Base-by-base conservation (phyloP, 2,113 vertebrate genomes). In the Rhabdomys dilectus region DNA sequence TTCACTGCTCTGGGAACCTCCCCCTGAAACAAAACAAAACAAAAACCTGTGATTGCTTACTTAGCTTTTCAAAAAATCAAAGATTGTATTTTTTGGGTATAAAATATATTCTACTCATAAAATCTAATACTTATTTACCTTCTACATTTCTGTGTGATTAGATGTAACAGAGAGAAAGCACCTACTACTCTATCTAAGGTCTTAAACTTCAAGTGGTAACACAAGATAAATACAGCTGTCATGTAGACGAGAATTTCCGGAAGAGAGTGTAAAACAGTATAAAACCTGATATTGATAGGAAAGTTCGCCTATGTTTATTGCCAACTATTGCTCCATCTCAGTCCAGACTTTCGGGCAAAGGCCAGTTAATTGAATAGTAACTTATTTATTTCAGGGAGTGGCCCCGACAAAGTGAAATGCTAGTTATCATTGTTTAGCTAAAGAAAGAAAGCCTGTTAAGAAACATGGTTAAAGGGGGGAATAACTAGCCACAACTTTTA, bases 41-140 rank as follows among this genome's bases (percentile, higher is more conserved):
- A 51, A 51, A 51, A 53, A 11, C 9, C 62, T 29, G 62, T 64
- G 62, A 66, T 66, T 66, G 31, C 64, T 31, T 31, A 53, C 22
- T 60, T 60, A 60, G 88, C 36, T 21, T 85, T n/a, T 95, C 24
- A 62, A 77, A 88, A 62, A 66, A n/a, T 95, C 29, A 75, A 78
- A 92, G 62, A 89, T 39, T 39, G 29, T 15, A 68, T 82, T 26
- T 84, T 2, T 72, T 22, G 75, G 34, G 21, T 39, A 31, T 29
- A 78, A 93, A 73, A 80, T 56, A 0, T 51, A 94, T 81, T 66
- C 15, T 95, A 85, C 58, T 56, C 1, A 11, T 60, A 29, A 72
- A 88, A 31, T 58, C 2, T 64, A 72, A 48, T 56, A 62, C 93
- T 77, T 76, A n/a, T 39, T 39, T 56, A 11, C 7, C 72, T 62